Base-by-base conservation (phyloP, 2,888 invertebrate genomes). In the Volucella zonaria region DNA sequence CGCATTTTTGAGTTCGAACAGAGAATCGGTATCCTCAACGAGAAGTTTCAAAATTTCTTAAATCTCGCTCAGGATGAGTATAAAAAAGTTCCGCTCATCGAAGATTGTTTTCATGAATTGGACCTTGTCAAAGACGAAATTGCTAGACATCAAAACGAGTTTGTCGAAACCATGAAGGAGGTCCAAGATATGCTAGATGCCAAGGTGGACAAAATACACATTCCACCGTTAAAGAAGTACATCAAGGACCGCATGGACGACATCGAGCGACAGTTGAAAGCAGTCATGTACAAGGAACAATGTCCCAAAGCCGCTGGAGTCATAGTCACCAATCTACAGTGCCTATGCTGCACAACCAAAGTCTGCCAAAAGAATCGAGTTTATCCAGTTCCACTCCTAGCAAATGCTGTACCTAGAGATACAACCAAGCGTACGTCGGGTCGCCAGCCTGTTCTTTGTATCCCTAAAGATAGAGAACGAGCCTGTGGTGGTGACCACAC, bases 151-250 rank as follows among this genome's bases (percentile, higher is more conserved):
- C 87, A 89, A 15, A 15, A 76, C 0, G 87, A 88, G 1, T 91
- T 92, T 38, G 38, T 91, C 0, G 80, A 81, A 15, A 89, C 90
- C 59, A 90, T 92, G 89, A 89, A 90, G 85, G 91, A 92, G 76
- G 86, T 92, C 56, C 91, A 92, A 88, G 91, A 91, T 2, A 92
- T 92, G 89, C 82, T 92, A 15, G 92, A 91, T 62, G 87, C 89
- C 3, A 92, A 92, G 75, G 64, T 92, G 79, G 90, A 92, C 64
- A 92, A 91, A 70, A 87, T 89, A 0, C 90, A 91, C 52, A 89
- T 92, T 78, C 91, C 91, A 31, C 88, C 90, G 0, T 74, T 91
- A 2, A 91, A 92, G 78, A 90, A 89, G 54, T 90, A 88, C 51
- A 88, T 90, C 14, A 83, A 86, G 6, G 89, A 89, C 75, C 89